Percentiles rank a stretch among this genome's conserved stretches.
Evolutionary conservation across 2,888 invertebrate species (phyloP).

Genomic region (Andrena minutula): DNA sequence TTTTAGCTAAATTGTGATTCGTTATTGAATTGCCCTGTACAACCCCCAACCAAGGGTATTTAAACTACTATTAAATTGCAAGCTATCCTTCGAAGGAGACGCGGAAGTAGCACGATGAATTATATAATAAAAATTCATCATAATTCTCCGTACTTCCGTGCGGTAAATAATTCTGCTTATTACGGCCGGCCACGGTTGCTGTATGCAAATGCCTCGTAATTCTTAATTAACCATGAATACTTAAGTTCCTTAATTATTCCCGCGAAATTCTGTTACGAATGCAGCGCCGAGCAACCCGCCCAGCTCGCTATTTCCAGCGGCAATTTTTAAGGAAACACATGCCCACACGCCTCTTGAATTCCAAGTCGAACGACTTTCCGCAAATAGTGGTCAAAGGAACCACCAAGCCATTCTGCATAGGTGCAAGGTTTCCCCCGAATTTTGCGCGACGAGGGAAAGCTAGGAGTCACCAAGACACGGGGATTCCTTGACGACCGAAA

Average conservation of each 20-base stretch:
- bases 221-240: slow-evolving; percentile 15
- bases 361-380: background rate
- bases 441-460: background rate
- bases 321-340: background rate
- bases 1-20: too few relatives aligned
- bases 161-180: slow-evolving; percentile 11
- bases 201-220: slow-evolving; percentile 27
- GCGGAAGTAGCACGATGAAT: too few relatives aligned
- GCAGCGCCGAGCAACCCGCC: background rate
- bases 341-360: background rate
- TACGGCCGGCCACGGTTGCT: slow-evolving; percentile 4
- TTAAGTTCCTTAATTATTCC: slow-evolving; percentile 6
- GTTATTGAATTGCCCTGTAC: too few relatives aligned
- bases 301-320: background rate
- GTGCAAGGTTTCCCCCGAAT: background rate
- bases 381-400: too few relatives aligned
- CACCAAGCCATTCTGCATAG: background rate
- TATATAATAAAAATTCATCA: background rate
- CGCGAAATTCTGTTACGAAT: slow-evolving; percentile 8
- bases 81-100: too few relatives aligned
- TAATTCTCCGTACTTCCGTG: slow-evolving; percentile 8
- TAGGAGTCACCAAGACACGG: background rate
- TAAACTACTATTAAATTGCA: too few relatives aligned
- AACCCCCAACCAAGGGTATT: too few relatives aligned
- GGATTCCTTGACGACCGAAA: slow-evolving; percentile 1